Evolutionary conservation across 2,888 invertebrate genomes (phyloP).

Genomic region (Drosophila colorata): DNA sequence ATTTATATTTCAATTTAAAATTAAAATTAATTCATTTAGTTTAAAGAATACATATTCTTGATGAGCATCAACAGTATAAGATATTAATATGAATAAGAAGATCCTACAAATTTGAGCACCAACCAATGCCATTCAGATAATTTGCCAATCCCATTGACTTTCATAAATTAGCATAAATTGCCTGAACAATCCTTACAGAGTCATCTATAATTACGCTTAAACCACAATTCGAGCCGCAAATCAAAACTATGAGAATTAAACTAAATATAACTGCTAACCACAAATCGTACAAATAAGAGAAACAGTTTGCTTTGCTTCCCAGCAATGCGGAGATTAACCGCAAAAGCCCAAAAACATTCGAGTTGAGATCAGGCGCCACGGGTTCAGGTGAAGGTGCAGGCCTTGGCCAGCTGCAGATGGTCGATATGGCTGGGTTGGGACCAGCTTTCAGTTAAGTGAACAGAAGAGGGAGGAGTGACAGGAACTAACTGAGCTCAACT

Average conservation of each 20-base stretch:
- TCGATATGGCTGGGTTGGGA: slow-evolving; percentile 3
- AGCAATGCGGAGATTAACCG: slow-evolving; percentile 32
- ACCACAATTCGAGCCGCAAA: slow-evolving; percentile 55
- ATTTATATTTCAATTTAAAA: too few species aligned
- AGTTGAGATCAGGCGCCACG: slow-evolving; percentile 30
- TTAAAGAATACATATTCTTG: too few species aligned
- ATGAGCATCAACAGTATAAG: too few species aligned
- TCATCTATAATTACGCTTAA: slow-evolving; percentile 30
- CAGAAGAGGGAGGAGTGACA: slow-evolving; percentile 2
- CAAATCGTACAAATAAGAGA: slow-evolving; percentile 23
- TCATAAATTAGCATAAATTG: neutral
- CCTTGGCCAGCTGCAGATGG: slow-evolving; percentile 41
- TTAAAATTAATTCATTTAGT: too few species aligned
- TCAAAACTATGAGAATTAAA: slow-evolving; percentile 52
- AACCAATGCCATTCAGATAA: too few species aligned
- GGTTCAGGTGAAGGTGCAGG: slow-evolving; percentile 4
- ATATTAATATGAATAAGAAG: too few species aligned
- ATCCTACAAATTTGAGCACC: too few species aligned
- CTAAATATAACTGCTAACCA: slow-evolving; percentile 33
- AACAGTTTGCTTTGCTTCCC: slow-evolving; percentile 25
- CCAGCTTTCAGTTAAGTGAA: slow-evolving; percentile 10
- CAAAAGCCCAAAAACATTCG: slow-evolving; percentile 15
- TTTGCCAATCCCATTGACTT: too few species aligned
- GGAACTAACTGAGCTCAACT: slow-evolving; percentile 6
- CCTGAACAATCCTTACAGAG: neutral